These are phyloP conservation scores for Ips nitidus DNA, from an alignment of 1,140 invertebrate genomes.

Conservation along the genomic window DNA sequence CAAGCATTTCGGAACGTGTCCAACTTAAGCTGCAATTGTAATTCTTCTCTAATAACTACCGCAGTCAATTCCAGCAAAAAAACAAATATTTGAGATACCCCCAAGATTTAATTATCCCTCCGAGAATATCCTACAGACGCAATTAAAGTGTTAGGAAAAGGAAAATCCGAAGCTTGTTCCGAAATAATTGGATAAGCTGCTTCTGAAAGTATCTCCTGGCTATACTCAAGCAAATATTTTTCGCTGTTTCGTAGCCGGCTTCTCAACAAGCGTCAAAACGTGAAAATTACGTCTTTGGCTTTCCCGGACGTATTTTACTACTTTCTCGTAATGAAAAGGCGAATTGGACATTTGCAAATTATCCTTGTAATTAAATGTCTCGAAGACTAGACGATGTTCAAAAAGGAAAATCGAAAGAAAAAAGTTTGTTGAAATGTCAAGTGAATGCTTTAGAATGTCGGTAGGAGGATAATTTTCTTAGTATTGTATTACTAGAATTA, in stretches of 20 bases:
- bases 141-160: conserved; percentile 25
- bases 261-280: conserved; percentile 25
- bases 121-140: conserved; percentile 12
- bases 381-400: not conserved
- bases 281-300: conserved; percentile 9
- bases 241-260: conserved; percentile 19
- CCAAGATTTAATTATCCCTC: conserved; percentile 20
- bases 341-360: not conserved
- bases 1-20: not conserved
- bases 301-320: not conserved
- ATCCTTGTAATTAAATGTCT: conserved; percentile 1
- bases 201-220: conserved; percentile 21
- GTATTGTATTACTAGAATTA: no score
- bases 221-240: conserved; percentile 20
- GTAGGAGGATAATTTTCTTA: no score
- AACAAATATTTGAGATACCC: conserved; percentile 2
- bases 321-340: not conserved
- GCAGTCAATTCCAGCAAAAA: not conserved
- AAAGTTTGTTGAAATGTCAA: not conserved
- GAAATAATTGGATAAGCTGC: conserved; percentile 31
- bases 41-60: no score
- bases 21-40: no score
- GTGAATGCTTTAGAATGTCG: no score
- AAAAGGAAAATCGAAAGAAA: not conserved
- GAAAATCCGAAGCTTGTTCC: conserved; percentile 11